Percentiles rank a stretch among this genome's conserved stretches.
Conservation (phyloP, 2,888 invertebrate genomes). For the Luperina nickerlii region DNA sequence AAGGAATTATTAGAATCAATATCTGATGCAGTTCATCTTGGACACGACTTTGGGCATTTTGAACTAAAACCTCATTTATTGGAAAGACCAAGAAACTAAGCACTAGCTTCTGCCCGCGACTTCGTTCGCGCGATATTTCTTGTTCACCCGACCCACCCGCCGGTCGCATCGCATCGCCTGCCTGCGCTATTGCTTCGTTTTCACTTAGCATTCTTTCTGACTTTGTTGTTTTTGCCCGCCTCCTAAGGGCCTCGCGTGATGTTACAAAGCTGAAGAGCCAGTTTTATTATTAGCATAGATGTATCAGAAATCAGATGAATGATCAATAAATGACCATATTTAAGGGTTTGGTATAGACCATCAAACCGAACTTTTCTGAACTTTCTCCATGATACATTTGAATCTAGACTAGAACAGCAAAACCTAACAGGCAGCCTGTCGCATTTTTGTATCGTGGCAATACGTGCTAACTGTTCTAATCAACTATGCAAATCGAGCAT, state of each 20-base stretch:
- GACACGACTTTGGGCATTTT: not conserved
- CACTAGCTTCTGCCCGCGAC: too few species aligned
- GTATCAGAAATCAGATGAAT: not conserved
- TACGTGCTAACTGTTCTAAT: constrained; percentile 60
- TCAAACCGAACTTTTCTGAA: not conserved
- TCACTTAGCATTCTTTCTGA: too few species aligned
- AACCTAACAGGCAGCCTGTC: constrained; percentile 4
- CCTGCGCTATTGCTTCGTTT: too few species aligned
- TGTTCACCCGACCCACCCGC: too few species aligned
- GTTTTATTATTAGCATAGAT: too few species aligned
- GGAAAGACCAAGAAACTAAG: not conserved
- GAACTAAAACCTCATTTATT: not conserved
- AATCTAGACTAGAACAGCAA: constrained; percentile 13
- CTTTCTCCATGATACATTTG: not conserved
- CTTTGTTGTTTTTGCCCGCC: too few species aligned
- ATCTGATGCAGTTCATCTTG: not conserved
- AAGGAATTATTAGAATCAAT: not conserved
- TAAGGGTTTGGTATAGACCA: not conserved
- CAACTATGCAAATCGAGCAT: constrained; percentile 47
- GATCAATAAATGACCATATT: not conserved
- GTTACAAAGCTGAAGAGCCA: too few species aligned
- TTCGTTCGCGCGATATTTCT: too few species aligned
- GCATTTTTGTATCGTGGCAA: constrained; percentile 30
- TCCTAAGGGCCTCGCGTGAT: too few species aligned
- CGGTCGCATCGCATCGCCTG: too few species aligned